Evolutionary conservation across 1,140 invertebrate species (phyloP), one percentile per base, ranked within the genome.

Genomic region (Conus ventricosus): DNA sequence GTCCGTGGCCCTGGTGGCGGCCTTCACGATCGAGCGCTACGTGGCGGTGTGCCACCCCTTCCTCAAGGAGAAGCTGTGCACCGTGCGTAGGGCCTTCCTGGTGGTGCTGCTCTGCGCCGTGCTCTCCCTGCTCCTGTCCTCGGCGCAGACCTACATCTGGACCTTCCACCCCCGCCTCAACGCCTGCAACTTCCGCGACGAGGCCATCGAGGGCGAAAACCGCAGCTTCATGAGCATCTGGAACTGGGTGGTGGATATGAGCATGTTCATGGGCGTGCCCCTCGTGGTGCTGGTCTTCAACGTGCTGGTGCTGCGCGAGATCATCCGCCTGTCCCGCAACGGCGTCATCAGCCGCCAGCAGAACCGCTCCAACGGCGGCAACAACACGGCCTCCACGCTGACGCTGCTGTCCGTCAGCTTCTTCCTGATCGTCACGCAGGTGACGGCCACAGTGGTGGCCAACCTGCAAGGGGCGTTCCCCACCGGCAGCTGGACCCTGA

Each of bases 41-140:
- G 97, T 99, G 67, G 98, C 98, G 0, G 98, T 99, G 1, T 99
- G 98, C 94, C 98, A 99, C 95, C 98, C 98, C 0, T 96, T 99
- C 53, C 96, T 96, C 86, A 93, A 93, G 84, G 93, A 93, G 83
- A 93, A 92, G 78, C 92, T 88, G 82, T 94, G 93, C 87, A 94
- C 93, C 11, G 92, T 93, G 6, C 85, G 86, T 1, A 80, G 92
- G n/a, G 93, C 93, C 71, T 89, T 90, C 25, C 87, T 90, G n/a
- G 89, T 93, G 6, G 91, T 92, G 53, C 15, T 87, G 3, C 87
- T 88, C 53, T 88, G 94, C 63, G 54, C 89, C 1, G 23, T 91
- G n/a, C 78, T 92, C 39, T 92, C 91, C n/a, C 51, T 91, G 23
- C 80, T 54, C 1, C 76, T 94, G 5, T 90, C 90, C 0, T 91